Percentiles rank a stretch among this genome's conserved stretches.
phyloP scores from a whole-genome alignment of 2,888 invertebrate species.

The Limulus polyphemus region DNA sequence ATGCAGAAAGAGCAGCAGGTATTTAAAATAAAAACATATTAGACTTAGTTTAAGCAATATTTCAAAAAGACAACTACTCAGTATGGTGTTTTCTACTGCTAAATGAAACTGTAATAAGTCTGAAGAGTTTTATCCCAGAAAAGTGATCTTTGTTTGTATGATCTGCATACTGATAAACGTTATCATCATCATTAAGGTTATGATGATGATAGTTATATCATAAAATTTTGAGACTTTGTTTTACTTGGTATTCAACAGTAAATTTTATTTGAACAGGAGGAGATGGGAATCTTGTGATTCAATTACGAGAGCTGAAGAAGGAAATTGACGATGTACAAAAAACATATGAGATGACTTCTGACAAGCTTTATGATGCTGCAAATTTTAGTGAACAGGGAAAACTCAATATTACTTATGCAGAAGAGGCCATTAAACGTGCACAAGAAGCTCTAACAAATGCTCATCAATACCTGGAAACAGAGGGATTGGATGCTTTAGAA shows the following conservation, averaged over 20 bases:
- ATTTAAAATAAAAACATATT: no score
- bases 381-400: conserved; percentile 46
- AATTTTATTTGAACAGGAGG: conserved; percentile 35
- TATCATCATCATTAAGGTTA: no score
- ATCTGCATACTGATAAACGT: no score
- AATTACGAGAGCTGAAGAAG: conserved; percentile 50
- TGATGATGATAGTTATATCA: no score
- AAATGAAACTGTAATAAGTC: no score
- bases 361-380: conserved; percentile 43
- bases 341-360: conserved; percentile 47
- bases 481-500: conserved; percentile 64
- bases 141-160: no score
- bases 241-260: no score
- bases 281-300: conserved; percentile 58
- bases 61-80: no score
- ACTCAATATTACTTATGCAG: conserved; percentile 51
- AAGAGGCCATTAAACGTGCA: conserved; percentile 51
- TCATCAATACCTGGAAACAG: conserved; percentile 61
- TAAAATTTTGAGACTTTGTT: no score
- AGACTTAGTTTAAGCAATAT: no score
- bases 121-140: no score
- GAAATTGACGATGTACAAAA: conserved; percentile 53
- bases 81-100: no score
- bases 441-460: conserved; percentile 58
- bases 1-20: conserved; percentile 53